Evolutionary conservation across 2,113 vertebrate species (phyloP).

Genomic region (Neogobius melanostomus): DNA sequence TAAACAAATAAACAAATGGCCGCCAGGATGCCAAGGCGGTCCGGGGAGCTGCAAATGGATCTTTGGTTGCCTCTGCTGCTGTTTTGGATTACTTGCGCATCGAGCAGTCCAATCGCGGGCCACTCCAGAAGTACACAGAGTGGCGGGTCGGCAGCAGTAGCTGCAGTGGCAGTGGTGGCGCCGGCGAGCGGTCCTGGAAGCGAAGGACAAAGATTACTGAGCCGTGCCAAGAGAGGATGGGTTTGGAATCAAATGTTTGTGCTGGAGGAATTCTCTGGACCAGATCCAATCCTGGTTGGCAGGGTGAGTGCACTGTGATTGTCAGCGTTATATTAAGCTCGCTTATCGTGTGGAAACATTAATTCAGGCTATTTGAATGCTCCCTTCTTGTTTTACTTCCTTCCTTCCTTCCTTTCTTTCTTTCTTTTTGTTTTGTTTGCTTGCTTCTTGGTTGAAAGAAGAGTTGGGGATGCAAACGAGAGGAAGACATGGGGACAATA

Average conservation of each 20-base stretch:
- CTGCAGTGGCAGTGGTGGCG: constrained; percentile 48
- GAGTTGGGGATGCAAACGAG: constrained; percentile 52
- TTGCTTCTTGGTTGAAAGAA: constrained; percentile 44
- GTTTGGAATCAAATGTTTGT: constrained; percentile 99
- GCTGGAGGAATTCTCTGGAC: constrained; percentile 99
- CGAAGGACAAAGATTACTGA: constrained; percentile 92
- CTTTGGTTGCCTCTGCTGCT: constrained; percentile 92
- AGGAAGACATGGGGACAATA: constrained; percentile 50
- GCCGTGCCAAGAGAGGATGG: constrained; percentile 97
- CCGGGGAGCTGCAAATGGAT: constrained; percentile 86
- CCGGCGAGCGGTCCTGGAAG: constrained; percentile 74
- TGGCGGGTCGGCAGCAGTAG: constrained; percentile 77
- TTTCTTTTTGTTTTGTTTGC: background rate
- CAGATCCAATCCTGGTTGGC: constrained; percentile 98
- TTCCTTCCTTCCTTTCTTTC: background rate
- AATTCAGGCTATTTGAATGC: constrained; percentile 73
- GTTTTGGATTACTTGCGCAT: constrained; percentile 93
- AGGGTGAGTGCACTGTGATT: constrained; percentile 88
- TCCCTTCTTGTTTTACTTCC: constrained; percentile 33
- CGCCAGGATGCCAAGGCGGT: constrained; percentile 86
- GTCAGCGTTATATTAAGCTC: constrained; percentile 80
- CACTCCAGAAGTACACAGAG: constrained; percentile 81
- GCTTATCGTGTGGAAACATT: constrained; percentile 80
- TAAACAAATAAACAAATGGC: constrained; percentile 34
- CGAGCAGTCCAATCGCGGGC: constrained; percentile 80